Evolutionary conservation across 1,140 invertebrate genomes (phyloP), one percentile per base, ranked within the genome.

Genomic region (Capitella teleta): DNA sequence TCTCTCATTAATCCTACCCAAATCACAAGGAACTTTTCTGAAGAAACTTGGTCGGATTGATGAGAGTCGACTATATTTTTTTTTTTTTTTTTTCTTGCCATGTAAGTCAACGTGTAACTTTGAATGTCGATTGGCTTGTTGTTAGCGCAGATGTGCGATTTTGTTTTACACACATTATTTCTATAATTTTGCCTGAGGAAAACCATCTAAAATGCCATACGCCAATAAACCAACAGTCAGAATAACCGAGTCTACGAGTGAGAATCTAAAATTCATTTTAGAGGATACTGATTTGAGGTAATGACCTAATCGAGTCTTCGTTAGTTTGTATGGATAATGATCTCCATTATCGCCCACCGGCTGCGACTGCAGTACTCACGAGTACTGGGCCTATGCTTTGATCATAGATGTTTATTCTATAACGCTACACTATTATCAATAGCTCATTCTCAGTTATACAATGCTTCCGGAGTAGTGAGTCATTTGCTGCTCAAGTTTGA

Each of bases 261-360:
- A 98, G 73, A 93, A 93, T 77, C 89, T 97, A 0, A 98, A 98
- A 72, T 99, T 98, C 73, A 81, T 86, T 57, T 79, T 99, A 3
- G 94, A 98, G 79, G 93, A 99, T 62, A 99, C 96, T 0, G 94
- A 98, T 75, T 73, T 96, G 37, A 96, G 85, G 86, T 86, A 44
- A 4, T 23, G 38, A 21, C 21, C 38, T 12, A 38, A 40, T 21
- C n/a, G 38, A 21, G 38, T 40, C 14, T 18, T 12, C 38, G 4
- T 2, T 40, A 2, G 38, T 21, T 40, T 21, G 25, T 40, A 5
- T 8, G 2, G 2, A 24, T 40, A 40, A 40, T 5, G 19, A 14
- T 2, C 4, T 5, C 8, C 12, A 21, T 16, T 8, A 23, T 40
- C 3, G 14, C 2, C 19, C 25, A 12, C n/a, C 21, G 12, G 0